Conservation (phyloP, 2,113 vertebrate genomes). For the Camarhynchus parvulus region DNA sequence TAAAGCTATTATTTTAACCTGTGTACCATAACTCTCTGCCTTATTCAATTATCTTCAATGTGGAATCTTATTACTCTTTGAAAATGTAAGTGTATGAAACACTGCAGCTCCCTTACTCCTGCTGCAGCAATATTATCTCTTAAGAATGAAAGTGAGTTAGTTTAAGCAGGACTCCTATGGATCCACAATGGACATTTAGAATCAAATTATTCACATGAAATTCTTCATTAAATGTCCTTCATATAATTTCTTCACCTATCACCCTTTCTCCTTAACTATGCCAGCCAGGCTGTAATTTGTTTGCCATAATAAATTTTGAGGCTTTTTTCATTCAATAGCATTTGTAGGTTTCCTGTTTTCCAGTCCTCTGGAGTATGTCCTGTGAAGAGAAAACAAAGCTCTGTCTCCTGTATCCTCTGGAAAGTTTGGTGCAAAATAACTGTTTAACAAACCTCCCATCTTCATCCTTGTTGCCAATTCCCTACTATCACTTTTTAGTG, state of each 20-base stretch:
- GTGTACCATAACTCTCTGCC: background rate
- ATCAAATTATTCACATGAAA: slow-evolving; percentile 12
- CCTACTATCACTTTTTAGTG: slow-evolving; percentile 67
- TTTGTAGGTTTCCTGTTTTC: background rate
- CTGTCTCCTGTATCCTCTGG: slow-evolving; percentile 38
- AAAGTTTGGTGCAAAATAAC: slow-evolving; percentile 54
- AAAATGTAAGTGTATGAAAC: background rate
- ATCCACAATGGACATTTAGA: background rate
- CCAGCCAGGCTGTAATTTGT: slow-evolving; percentile 12
- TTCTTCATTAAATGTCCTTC: background rate
- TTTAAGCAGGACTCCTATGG: background rate
- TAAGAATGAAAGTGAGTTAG: background rate
- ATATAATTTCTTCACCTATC: background rate
- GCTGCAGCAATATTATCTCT: background rate
- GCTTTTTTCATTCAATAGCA: background rate
- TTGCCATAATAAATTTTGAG: background rate
- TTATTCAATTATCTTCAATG: slow-evolving; percentile 52
- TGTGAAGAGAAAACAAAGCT: slow-evolving; percentile 18
- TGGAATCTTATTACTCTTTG: slow-evolving; percentile 47
- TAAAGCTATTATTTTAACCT: slow-evolving; percentile 56
- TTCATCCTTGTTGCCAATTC: slow-evolving; percentile 32
- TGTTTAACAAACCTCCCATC: slow-evolving; percentile 57
- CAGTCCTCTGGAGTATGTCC: background rate
- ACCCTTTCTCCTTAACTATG: background rate
- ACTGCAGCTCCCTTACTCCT: background rate